Percentiles rank a stretch among this genome's conserved stretches.
These are phyloP conservation scores for Melanocharis versteri DNA, from an alignment of 2,113 vertebrate species.

Conservation along the genomic window DNA sequence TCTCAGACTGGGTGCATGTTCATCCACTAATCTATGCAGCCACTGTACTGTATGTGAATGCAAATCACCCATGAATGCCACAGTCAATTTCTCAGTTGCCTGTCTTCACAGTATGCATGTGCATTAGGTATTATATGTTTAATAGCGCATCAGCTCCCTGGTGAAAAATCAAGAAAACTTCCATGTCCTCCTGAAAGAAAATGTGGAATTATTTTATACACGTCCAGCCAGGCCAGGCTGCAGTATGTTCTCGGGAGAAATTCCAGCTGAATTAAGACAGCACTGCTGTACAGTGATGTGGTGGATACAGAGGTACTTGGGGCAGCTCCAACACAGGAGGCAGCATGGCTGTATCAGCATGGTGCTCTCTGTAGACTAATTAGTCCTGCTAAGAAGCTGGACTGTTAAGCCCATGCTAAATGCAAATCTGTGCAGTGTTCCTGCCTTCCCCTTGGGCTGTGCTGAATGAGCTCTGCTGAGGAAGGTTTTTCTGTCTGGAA, in stretches of 20 bases:
- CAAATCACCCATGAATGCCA: constrained; percentile 42
- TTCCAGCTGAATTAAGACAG: background rate
- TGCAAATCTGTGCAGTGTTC: background rate
- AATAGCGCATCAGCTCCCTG: constrained; percentile 16
- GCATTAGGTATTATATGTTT: constrained; percentile 21
- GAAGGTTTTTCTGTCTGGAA: background rate
- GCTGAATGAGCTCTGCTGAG: background rate
- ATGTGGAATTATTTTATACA: constrained; percentile 13
- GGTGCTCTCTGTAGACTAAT: constrained; percentile 11
- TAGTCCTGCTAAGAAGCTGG: constrained; percentile 8
- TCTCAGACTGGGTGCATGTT: background rate
- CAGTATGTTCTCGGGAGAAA: background rate
- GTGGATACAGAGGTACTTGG: background rate
- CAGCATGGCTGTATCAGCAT: background rate
- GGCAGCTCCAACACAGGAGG: background rate
- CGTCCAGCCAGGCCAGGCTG: background rate
- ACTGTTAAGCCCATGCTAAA: background rate
- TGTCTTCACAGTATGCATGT: background rate
- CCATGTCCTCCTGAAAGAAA: background rate
- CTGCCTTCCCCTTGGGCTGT: background rate
- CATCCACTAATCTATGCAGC: background rate
- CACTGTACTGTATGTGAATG: constrained; percentile 38
- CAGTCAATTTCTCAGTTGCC: background rate
- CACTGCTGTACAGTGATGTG: accelerated
- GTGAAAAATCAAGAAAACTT: constrained; percentile 14